These are phyloP conservation scores for Dasysyrphus tricinctus DNA, from an alignment of 2,888 invertebrate species.

Conservation along the genomic window DNA sequence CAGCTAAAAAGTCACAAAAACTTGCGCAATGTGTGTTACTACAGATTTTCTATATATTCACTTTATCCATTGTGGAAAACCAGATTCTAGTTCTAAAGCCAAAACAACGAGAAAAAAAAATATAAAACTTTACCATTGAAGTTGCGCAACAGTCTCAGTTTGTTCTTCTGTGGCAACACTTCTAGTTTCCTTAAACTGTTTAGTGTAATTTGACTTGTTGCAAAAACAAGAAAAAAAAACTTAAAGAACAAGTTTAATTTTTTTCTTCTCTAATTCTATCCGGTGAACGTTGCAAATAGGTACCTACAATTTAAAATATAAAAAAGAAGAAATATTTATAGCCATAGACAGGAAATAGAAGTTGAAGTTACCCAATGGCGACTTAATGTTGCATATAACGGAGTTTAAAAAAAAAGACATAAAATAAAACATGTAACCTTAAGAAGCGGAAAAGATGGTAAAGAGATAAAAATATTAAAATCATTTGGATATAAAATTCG, in stretches of 20 bases:
- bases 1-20: neutral
- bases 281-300: conserved; percentile 35
- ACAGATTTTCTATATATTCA: neutral
- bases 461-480: conserved; percentile 45
- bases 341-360: conserved; percentile 67
- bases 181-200: conserved; percentile 67
- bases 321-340: neutral
- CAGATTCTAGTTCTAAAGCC: conserved; percentile 47
- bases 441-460: conserved; percentile 21
- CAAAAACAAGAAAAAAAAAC: conserved; percentile 23
- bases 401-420: conserved; percentile 26
- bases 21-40: conserved; percentile 30
- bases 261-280: conserved; percentile 33
- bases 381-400: conserved; percentile 44
- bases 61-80: conserved; percentile 4
- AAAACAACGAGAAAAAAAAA: conserved; percentile 27
- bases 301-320: neutral
- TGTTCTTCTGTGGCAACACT: conserved; percentile 26
- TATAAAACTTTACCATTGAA: conserved; percentile 10
- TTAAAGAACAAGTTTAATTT: conserved; percentile 53
- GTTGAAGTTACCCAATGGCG: conserved; percentile 49
- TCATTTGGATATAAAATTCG: conserved; percentile 7
- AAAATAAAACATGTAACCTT: conserved; percentile 13
- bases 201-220: conserved; percentile 41
- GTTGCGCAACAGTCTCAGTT: conserved; percentile 61